Evolutionary conservation across 2,113 vertebrate species (phyloP), one percentile per base, ranked within the genome.

Genomic region (Blennius ocellaris): DNA sequence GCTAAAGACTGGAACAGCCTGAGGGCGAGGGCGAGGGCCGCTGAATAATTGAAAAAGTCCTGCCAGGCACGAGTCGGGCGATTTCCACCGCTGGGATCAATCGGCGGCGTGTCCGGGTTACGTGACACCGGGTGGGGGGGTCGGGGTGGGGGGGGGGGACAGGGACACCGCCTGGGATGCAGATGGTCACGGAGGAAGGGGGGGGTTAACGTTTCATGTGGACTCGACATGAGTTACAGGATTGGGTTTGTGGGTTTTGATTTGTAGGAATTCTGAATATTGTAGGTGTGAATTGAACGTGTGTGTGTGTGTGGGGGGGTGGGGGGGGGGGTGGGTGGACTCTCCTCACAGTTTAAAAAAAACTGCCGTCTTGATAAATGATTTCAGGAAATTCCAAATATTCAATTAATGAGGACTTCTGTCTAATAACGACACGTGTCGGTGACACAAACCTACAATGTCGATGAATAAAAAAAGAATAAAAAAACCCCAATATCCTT

Each of bases 21-120:
- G 70, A 0, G 68, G 79, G 72, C 80, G 80, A 61, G 57, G 54
- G 40, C 17, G 15, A 69, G 53, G 71, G 49, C 15, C 39, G 2
- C 39, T 84, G 82, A 88, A 87, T 89, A 83, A 90, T 84, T 77
- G 67, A 84, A 76, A 68, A 80, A 52, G 45, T 80, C 65, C 40
- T 50, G 49, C 21, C 49, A 76, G 41, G 11, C 56, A 49, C 37
- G 67, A 59, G 65, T 70, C 47, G 52, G 57, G 8, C 40, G 16
- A 48, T 73, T 53, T 50, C 55, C 67, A 69, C 44, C 5, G n/a
- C 69, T 64, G 69, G 61, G 76, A 89, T 90, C 78, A 75, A 66
- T 69, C 65, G 80, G 47, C 47, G 57, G 78, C 50, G 73, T 17
- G 56, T 43, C 56, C 48, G 1, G 66, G 68, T 66, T 62, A 83